Conservation (phyloP, 2,888 invertebrate species). For the Incurvaria masculella region DNA sequence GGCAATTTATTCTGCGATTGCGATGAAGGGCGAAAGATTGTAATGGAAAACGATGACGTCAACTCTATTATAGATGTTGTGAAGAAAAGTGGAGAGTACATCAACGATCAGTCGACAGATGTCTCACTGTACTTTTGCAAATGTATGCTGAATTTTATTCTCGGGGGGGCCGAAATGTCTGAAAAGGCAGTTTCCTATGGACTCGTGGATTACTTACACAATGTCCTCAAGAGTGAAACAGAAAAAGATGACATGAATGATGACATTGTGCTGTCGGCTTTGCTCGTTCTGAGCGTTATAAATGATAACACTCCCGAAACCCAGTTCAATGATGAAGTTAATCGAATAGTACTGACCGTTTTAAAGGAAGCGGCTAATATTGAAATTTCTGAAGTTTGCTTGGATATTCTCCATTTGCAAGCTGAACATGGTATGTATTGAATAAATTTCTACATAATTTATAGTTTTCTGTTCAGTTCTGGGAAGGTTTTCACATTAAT, state of each 20-base stretch:
- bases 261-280: slow-evolving; percentile 51
- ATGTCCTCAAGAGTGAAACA: slow-evolving; percentile 47
- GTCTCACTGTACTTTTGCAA: slow-evolving; percentile 68
- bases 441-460: background rate
- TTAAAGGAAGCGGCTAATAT: slow-evolving; percentile 62
- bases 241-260: slow-evolving; percentile 51
- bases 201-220: slow-evolving; percentile 50
- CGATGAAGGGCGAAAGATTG: slow-evolving; percentile 61
- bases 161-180: slow-evolving; percentile 67
- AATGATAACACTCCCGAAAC: slow-evolving; percentile 62
- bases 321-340: slow-evolving; percentile 53
- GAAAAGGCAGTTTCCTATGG: slow-evolving; percentile 56
- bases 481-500: slow-evolving; percentile 3
- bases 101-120: slow-evolving; percentile 39
- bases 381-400: slow-evolving; percentile 71
- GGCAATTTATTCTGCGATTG: slow-evolving; percentile 90
- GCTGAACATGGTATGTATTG: slow-evolving; percentile 65
- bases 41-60: slow-evolving; percentile 49
- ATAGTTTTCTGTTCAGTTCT: background rate
- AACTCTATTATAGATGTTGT: slow-evolving; percentile 39
- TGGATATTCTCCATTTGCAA: slow-evolving; percentile 73
- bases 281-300: slow-evolving; percentile 60
- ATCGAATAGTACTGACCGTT: slow-evolving; percentile 60
- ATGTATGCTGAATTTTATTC: slow-evolving; percentile 74
- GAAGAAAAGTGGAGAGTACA: slow-evolving; percentile 27